These are phyloP conservation scores for Hydriomena furcata DNA, from an alignment of 2,888 invertebrate species.

Conservation along the genomic window DNA sequence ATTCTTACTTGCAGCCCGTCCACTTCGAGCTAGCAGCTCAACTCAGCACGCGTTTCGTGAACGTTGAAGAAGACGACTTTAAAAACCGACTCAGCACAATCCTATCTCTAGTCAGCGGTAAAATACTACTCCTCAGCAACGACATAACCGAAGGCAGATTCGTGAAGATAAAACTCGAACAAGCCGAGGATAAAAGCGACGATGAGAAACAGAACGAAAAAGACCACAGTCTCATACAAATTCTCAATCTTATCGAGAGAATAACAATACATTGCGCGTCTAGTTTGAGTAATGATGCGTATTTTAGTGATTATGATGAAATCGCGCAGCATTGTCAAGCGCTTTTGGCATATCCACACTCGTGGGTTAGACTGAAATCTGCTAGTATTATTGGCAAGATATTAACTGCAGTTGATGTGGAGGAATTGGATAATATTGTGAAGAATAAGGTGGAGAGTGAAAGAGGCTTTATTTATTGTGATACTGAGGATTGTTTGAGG, in stretches of 20 bases:
- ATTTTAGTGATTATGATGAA: slow-evolving; percentile 77
- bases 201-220: slow-evolving; percentile 85
- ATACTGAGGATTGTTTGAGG: slow-evolving; percentile 85
- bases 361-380: slow-evolving; percentile 92
- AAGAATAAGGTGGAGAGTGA: slow-evolving; percentile 60
- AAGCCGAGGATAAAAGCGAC: slow-evolving; percentile 68
- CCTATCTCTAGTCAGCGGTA: slow-evolving; percentile 83
- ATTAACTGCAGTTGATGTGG: slow-evolving; percentile 85
- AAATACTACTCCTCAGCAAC: slow-evolving; percentile 75
- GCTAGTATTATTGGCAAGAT: slow-evolving; percentile 90
- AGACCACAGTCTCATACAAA: slow-evolving; percentile 90
- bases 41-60: slow-evolving; percentile 90
- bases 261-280: slow-evolving; percentile 85
- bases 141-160: slow-evolving; percentile 83
- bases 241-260: slow-evolving; percentile 87
- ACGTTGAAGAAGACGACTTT: slow-evolving; percentile 89
- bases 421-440: slow-evolving; percentile 81
- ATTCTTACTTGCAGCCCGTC: slow-evolving; percentile 75
- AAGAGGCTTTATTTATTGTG: slow-evolving; percentile 84
- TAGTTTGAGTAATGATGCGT: slow-evolving; percentile 80
- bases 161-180: slow-evolving; percentile 78
- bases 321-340: slow-evolving; percentile 87
- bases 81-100: slow-evolving; percentile 84
- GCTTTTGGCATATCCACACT: slow-evolving; percentile 91
- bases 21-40: slow-evolving; percentile 91